Base-by-base conservation (phyloP, 1,140 invertebrate genomes). In the Triops cancriformis region DNA sequence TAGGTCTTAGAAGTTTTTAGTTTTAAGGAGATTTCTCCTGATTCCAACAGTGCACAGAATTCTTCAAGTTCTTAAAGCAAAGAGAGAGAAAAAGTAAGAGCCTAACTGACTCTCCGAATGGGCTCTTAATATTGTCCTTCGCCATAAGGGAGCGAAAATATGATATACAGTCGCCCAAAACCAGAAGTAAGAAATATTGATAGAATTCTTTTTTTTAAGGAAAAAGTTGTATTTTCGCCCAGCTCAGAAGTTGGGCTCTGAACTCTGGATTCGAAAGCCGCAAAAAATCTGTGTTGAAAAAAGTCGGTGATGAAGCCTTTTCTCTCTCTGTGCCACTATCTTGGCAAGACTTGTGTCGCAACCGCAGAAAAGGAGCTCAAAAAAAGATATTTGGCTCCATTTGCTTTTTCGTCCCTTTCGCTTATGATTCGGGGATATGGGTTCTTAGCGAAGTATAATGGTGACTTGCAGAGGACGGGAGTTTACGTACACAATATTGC, bases 371-470 rank as follows among this genome's bases (percentile, higher is more conserved):
- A 37, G 31, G 31, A 37, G 31, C 31, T 37, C 2, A 37, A 37
- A 37, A 64, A 64, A 64, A 23, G n/a, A 64, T 64, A 23, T 23
- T 64, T 64, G 51, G 51, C 51, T 64, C 51, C 23, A 64, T 64
- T 64, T 23, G 51, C n/a, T 64, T 64, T 64, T 64, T 64, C 23
- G 14, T 64, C 14, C 51, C 23, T 64, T 64, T 23, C 23, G 51
- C 51, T 64, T 9, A 23, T 7, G 51, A 23, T 64, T 64, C n/a
- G 18, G 31, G 18, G 51, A 64, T 23, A 64, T 64, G 51, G 51
- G 51, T 64, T 64, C 51, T 64, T 64, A 64, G 51, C 51, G 51
- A 64, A 64, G 23, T 64, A 64, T 64, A 23, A 64, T 64, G 51
- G 51, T 23, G 51, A 23, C 18, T 23, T 18, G 23, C 14, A 23